These are phyloP conservation scores for Hyles euphorbiae DNA, from an alignment of 1,140 invertebrate species.

Conservation along the genomic window DNA sequence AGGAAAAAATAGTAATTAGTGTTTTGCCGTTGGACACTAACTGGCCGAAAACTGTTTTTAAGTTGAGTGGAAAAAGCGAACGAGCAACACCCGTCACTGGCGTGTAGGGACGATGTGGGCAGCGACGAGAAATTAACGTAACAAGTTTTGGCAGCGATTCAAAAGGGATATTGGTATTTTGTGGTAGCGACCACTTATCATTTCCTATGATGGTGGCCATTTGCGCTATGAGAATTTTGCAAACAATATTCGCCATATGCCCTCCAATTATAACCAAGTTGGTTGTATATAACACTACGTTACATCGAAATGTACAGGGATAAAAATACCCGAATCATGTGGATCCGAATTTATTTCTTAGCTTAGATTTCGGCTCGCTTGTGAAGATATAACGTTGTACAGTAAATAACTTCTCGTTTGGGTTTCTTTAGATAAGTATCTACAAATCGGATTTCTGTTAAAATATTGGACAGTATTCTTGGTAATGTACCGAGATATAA, in stretches of 20 bases:
- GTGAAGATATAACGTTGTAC: constrained; percentile 1
- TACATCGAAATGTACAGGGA: constrained; percentile 6
- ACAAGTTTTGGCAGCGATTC: constrained; percentile 11
- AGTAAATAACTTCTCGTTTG: constrained; percentile 10
- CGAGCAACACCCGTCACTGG: too few species aligned
- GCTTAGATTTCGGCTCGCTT: constrained; percentile 11
- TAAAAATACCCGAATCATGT: constrained; percentile 8
- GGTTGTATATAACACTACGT: background rate
- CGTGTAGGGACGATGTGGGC: too few species aligned
- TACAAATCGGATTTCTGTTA: constrained; percentile 1
- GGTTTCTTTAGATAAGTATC: constrained; percentile 10
- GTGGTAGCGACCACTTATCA: constrained; percentile 3
- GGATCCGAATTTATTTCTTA: constrained; percentile 10
- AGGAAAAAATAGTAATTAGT: too few species aligned
- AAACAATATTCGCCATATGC: background rate
- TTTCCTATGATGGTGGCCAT: too few species aligned
- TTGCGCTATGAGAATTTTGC: too few species aligned
- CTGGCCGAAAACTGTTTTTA: too few species aligned
- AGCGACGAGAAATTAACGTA: constrained; percentile 8
- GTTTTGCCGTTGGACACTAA: too few species aligned
- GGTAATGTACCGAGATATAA: too few species aligned
- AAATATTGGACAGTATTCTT: too few species aligned
- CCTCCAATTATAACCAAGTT: background rate
- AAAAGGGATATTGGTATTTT: constrained; percentile 8
- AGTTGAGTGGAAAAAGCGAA: too few species aligned